phyloP scores from a whole-genome alignment of 2,797 vertebrate species.

The Ceryle rudis region DNA sequence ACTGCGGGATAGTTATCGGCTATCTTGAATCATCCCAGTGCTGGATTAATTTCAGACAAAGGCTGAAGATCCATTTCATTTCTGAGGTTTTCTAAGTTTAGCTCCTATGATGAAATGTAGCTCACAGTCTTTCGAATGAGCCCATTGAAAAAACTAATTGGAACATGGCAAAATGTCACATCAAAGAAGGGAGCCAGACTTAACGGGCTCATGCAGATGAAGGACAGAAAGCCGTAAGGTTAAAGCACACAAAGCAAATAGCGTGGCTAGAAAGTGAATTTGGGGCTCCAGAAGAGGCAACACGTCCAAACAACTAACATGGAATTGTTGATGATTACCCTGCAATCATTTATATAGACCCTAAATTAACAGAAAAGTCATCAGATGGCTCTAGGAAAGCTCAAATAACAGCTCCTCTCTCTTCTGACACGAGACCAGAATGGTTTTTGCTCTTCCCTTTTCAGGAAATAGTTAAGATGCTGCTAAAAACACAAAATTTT shows the following conservation, averaged over 20 bases:
- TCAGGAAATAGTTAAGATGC: background rate
- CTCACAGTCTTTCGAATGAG: background rate
- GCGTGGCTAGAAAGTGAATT: accelerated
- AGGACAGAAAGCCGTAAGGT: background rate
- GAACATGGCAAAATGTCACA: background rate
- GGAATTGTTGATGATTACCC: background rate
- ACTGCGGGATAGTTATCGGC: background rate
- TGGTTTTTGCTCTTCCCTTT: background rate
- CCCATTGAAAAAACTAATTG: background rate
- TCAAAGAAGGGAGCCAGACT: background rate
- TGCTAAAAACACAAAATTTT: background rate
- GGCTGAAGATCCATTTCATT: background rate
- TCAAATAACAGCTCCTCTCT: background rate
- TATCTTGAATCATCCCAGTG: background rate
- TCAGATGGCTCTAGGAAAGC: background rate
- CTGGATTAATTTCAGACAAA: background rate
- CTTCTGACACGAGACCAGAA: background rate
- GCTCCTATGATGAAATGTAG: background rate
- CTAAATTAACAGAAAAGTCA: background rate
- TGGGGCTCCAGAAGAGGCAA: background rate
- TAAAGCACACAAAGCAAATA: background rate
- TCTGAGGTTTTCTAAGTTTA: background rate
- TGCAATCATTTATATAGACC: background rate
- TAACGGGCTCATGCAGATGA: background rate
- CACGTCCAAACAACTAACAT: background rate